Evolutionary conservation across 2,113 vertebrate genomes (phyloP).

Genomic region (Polypterus senegalus): DNA sequence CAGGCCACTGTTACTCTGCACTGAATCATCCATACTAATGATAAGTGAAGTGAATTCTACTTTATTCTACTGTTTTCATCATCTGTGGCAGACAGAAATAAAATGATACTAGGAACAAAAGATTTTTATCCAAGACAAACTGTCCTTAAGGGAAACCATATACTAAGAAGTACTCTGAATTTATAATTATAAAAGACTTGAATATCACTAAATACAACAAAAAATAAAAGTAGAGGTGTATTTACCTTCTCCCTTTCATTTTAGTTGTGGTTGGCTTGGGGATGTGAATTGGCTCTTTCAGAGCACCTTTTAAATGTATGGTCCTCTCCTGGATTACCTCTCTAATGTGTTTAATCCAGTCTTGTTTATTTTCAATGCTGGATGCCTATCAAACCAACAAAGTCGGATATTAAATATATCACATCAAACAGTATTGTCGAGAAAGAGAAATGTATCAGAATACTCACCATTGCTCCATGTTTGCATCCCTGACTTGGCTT

Average conservation of each 20-base stretch:
- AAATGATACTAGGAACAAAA: too few relatives aligned
- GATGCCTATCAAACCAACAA: conserved; percentile 59
- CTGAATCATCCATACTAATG: too few relatives aligned
- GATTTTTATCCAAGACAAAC: too few relatives aligned
- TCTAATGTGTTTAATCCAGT: conserved; percentile 98
- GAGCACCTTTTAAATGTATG: conserved; percentile 87
- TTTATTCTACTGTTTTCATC: too few relatives aligned
- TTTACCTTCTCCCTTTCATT: conserved; percentile 83
- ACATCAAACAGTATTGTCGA: too few relatives aligned
- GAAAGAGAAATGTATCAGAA: conserved; percentile 4
- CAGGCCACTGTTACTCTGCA: too few relatives aligned
- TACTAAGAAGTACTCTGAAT: too few relatives aligned
- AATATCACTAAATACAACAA: background rate
- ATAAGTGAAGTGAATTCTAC: too few relatives aligned
- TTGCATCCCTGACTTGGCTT: conserved; percentile 74
- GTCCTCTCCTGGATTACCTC: conserved; percentile 97
- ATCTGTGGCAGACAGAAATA: too few relatives aligned
- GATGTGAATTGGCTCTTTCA: conserved; percentile 96
- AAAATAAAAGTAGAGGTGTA: background rate
- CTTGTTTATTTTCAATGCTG: conserved; percentile 97
- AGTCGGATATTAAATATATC: background rate
- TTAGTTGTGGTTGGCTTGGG: conserved; percentile 78
- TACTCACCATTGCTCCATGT: conserved; percentile 69
- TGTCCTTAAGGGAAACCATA: too few relatives aligned
- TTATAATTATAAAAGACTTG: too few relatives aligned